phyloP scores from a whole-genome alignment of 2,797 vertebrate species.

The Eptatretus atami region DNA sequence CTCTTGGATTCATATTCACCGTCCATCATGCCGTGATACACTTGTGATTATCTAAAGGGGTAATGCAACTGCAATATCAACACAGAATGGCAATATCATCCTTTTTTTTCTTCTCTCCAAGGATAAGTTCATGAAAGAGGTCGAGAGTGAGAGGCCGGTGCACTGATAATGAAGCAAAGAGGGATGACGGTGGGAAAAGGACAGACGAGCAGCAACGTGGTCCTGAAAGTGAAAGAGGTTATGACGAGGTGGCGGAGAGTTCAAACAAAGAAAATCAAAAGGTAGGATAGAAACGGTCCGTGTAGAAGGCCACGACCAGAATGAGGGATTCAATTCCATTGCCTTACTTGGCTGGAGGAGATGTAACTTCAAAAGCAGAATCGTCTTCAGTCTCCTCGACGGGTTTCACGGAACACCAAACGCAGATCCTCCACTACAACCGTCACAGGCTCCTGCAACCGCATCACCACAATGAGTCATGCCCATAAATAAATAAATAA shows the following conservation, averaged over 20 bases:
- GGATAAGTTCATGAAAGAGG: too few relatives aligned
- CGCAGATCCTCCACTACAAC: slow-evolving; percentile 81
- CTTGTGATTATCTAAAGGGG: too few relatives aligned
- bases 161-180: neutral
- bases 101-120: too few relatives aligned
- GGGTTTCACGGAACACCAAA: slow-evolving; percentile 76
- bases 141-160: too few relatives aligned
- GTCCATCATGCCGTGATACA: too few relatives aligned
- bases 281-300: neutral
- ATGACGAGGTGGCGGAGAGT: neutral
- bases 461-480: neutral
- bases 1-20: too few relatives aligned
- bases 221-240: too few relatives aligned
- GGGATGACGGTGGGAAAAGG: neutral
- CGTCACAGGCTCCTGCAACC: slow-evolving; percentile 54
- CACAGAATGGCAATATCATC: too few relatives aligned
- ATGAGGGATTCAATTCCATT: neutral
- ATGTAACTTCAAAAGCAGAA: slow-evolving; percentile 97
- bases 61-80: too few relatives aligned
- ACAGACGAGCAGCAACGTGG: too few relatives aligned
- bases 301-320: neutral
- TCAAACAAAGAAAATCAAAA: neutral
- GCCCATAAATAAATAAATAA: neutral
- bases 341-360: slow-evolving; percentile 65
- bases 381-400: slow-evolving; percentile 80